A percentile compares a stretch with the other conserved stretches of the same genome.
phyloP scores from a whole-genome alignment of 2,113 vertebrate species.

The Channa maculata region DNA sequence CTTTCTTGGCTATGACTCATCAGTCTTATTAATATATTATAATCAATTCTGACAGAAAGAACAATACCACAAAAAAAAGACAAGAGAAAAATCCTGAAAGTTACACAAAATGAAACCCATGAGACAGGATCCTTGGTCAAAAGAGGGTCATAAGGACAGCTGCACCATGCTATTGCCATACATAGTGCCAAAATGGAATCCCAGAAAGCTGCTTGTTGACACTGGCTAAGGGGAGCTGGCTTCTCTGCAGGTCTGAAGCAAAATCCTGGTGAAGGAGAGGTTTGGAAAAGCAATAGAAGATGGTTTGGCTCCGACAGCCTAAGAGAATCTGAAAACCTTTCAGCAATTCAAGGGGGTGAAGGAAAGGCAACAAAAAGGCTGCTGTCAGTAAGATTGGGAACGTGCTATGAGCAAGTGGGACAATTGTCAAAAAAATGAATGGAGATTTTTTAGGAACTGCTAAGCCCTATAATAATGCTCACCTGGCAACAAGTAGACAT shows the following conservation, averaged over 20 bases:
- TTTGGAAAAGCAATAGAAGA: slow-evolving; percentile 5
- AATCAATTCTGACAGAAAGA: no score
- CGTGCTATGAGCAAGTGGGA: neutral
- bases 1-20: neutral
- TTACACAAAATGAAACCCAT: neutral
- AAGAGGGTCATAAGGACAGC: slow-evolving; percentile 13
- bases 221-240: slow-evolving; percentile 18
- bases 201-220: slow-evolving; percentile 30
- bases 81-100: neutral
- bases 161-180: slow-evolving; percentile 13
- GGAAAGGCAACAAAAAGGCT: neutral
- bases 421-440: slow-evolving; percentile 15
- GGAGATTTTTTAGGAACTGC: slow-evolving; percentile 4
- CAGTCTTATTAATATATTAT: no score
- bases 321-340: slow-evolving; percentile 10
- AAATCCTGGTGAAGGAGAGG: neutral
- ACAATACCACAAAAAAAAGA: neutral
- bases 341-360: neutral
- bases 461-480: slow-evolving; percentile 4
- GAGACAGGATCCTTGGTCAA: neutral
- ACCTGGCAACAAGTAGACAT: neutral
- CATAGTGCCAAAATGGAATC: slow-evolving; percentile 21
- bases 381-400: slow-evolving; percentile 1
- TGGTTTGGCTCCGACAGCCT: neutral
- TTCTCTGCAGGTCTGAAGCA: slow-evolving; percentile 7